Base-by-base conservation (phyloP, 2,797 vertebrate species). In the Saxicola maurus region DNA sequence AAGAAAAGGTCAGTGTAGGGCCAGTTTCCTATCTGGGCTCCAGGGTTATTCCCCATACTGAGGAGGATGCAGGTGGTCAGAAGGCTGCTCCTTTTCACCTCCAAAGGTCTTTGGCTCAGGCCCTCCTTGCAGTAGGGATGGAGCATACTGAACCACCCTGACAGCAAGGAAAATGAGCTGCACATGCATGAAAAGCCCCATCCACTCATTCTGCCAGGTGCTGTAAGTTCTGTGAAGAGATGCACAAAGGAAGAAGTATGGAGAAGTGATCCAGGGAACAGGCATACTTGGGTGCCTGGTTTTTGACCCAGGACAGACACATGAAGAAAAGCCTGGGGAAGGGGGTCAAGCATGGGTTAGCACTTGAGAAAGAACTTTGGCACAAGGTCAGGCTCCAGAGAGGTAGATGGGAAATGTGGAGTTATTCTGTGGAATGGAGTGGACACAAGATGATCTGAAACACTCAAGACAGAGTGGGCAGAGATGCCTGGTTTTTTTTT, bases 121-220 rank as follows among this genome's bases (percentile, higher is more conserved):
- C 2, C 4, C 14, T 46, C 19, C 28, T 27, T 43, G 16, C 10
- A 37, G 17, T 4, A 35, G 7, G 17, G 13, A 33, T 42, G 35
- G 38, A 72, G 8, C 0, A 1, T 28, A 37, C 5, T 5, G 6
- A 60, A 30, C 28, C 9, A 59, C 7, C 16, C 35, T 0, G 0
- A 20, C 14, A 73, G 12, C 0, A 10, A 48, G 33, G 57, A 40
- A 83, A 28, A 74, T 0, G 0, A 79, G 18, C 30, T 4, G 5
- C 18, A 72, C 25, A 59, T 65, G 24, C 52, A 31, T 28, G 25
- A 60, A 92, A 85, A 61, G 12, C 10, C 30, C 17, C 27, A 40
- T 33, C 30, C 33, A 27, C 7, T 4, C 57, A 20, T 66, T 69
- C 48, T 76, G 37, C 13, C 42, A 42, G 14, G 13, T 10, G 6